Conservation (phyloP, 2,888 invertebrate species). For the Coelinius sp. region DNA sequence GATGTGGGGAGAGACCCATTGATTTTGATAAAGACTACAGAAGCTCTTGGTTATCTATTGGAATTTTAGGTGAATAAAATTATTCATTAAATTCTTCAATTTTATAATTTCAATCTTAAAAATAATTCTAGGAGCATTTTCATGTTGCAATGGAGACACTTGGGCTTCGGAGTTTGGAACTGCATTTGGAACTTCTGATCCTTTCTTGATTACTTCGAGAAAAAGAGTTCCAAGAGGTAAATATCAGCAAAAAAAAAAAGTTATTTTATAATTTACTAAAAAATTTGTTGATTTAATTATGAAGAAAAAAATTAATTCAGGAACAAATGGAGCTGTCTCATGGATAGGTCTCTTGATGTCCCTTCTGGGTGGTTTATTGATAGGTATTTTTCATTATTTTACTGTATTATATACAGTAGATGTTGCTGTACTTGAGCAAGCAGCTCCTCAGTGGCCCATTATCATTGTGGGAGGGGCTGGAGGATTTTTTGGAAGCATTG, state of each 20-base stretch:
- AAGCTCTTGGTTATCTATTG: conserved; percentile 86
- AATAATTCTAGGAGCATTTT: conserved; percentile 77
- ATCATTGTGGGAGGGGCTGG: conserved; percentile 80
- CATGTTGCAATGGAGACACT: conserved; percentile 90
- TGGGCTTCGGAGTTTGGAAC: conserved; percentile 92
- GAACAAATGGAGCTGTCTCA: conserved; percentile 92
- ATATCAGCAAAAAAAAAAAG: not conserved
- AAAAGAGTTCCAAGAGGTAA: conserved; percentile 82
- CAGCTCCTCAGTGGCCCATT: conserved; percentile 85
- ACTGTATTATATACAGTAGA: conserved; percentile 78
- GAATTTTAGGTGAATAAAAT: conserved; percentile 77
- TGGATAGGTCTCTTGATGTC: conserved; percentile 75
- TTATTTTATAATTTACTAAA: conserved; percentile 5
- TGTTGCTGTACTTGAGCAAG: conserved; percentile 72
- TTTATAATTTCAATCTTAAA: not conserved
- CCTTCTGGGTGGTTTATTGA: conserved; percentile 78
- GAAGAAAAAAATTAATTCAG: too few relatives aligned
- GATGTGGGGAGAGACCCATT: conserved; percentile 83
- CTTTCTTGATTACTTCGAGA: conserved; percentile 82
- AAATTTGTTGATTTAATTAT: conserved; percentile 31
- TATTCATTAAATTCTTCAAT: not conserved
- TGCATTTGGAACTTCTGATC: conserved; percentile 79
- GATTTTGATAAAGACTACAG: conserved; percentile 84
- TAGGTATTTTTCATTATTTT: conserved; percentile 83
- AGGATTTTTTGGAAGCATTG: conserved; percentile 84